These are phyloP conservation scores for Eilema griseolum DNA, from an alignment of 2,888 invertebrate genomes.

Conservation along the genomic window DNA sequence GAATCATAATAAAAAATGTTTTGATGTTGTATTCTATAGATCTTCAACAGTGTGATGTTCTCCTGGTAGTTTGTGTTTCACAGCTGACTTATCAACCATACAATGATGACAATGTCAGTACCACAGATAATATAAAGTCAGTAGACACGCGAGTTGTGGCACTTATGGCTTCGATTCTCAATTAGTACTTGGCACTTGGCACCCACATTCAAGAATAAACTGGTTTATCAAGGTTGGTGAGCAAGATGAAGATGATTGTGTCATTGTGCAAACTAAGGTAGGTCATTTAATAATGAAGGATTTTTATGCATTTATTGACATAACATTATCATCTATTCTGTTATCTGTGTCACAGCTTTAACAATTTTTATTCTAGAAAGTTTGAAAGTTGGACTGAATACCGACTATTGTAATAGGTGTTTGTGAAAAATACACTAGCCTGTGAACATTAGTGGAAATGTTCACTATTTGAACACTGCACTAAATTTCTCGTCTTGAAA, in stretches of 20 bases:
- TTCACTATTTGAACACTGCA: too few species aligned
- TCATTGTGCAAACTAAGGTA: background rate
- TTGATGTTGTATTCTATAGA: background rate
- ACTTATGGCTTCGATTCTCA: background rate
- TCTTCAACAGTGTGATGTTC: constrained; percentile 7
- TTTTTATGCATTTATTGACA: background rate
- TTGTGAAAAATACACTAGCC: background rate
- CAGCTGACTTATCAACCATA: constrained; percentile 28
- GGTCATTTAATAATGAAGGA: background rate
- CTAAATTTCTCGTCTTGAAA: too few species aligned
- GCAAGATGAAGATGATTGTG: background rate
- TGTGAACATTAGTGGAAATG: too few species aligned
- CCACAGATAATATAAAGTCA: too few species aligned
- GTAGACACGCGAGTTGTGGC: background rate
- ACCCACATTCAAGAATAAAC: background rate
- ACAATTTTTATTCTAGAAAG: constrained; percentile 1
- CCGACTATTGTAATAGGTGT: background rate
- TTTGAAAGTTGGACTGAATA: background rate
- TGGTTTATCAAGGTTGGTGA: background rate
- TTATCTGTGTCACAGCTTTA: background rate
- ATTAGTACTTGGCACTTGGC: background rate
- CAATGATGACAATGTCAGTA: background rate
- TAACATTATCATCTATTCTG: too few species aligned
- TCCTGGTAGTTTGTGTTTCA: constrained; percentile 23
- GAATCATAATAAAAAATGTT: background rate